Evolutionary conservation across 2,888 invertebrate species (phyloP).

Genomic region (Bombylius discolor): DNA sequence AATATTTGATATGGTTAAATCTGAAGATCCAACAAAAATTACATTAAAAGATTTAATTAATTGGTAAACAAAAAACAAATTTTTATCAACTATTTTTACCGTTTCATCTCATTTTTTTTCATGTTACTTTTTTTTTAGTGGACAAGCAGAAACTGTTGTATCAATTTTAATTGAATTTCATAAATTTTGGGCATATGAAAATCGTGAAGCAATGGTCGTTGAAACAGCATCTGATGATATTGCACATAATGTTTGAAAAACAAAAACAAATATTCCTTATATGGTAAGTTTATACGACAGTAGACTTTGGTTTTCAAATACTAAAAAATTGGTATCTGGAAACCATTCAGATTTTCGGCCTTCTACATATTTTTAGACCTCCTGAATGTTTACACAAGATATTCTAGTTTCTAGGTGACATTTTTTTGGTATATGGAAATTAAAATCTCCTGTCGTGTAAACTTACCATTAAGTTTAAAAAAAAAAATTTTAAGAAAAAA

Average conservation of each 20-base stretch:
- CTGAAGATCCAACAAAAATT: slow-evolving; percentile 68
- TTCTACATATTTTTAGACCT: too few relatives aligned
- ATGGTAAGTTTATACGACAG: too few relatives aligned
- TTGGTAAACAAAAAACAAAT: slow-evolving; percentile 40
- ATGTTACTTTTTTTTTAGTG: slow-evolving; percentile 42
- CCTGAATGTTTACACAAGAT: too few relatives aligned
- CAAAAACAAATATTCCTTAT: too few relatives aligned
- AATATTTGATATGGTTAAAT: slow-evolving; percentile 95
- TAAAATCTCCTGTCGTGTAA: too few relatives aligned
- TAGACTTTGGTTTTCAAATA: too few relatives aligned
- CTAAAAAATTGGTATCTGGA: too few relatives aligned
- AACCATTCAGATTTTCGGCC: too few relatives aligned
- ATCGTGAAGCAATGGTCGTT: slow-evolving; percentile 66
- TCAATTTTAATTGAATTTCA: slow-evolving; percentile 90
- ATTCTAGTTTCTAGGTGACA: too few relatives aligned
- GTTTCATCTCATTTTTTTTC: slow-evolving; percentile 6
- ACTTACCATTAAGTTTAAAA: too few relatives aligned
- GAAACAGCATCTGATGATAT: slow-evolving; percentile 37
- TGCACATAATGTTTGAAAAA: background rate
- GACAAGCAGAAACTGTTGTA: slow-evolving; percentile 86
- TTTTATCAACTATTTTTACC: background rate
- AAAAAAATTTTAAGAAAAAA: too few relatives aligned
- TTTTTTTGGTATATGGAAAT: too few relatives aligned
- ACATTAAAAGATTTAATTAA: slow-evolving; percentile 73
- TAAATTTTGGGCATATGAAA: slow-evolving; percentile 95